Percentiles rank a stretch among this genome's conserved stretches.
These are phyloP conservation scores for Dinomys branickii DNA, from an alignment of 2,113 vertebrate species.

Conservation along the genomic window DNA sequence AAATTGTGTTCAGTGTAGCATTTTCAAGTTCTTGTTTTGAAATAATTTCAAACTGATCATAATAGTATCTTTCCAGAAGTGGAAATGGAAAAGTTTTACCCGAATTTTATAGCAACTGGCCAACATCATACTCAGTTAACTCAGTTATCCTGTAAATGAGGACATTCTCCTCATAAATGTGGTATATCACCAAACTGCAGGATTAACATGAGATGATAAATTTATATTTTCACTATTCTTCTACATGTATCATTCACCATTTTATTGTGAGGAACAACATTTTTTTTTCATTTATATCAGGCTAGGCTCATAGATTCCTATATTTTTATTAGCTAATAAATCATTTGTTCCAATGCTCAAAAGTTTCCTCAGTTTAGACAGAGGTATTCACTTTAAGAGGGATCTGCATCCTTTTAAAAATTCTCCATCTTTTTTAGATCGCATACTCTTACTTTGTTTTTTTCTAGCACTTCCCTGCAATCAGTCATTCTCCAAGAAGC, in stretches of 20 bases:
- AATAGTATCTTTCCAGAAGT: background rate
- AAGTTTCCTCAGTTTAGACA: background rate
- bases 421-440: background rate
- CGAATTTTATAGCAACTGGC: background rate
- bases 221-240: background rate
- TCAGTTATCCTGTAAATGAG: background rate
- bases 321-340: background rate
- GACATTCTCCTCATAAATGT: background rate
- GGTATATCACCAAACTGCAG: background rate
- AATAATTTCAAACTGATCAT: background rate
- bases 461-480: background rate
- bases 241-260: background rate
- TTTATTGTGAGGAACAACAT: too few species aligned
- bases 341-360: slow-evolving; percentile 4
- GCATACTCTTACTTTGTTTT: background rate
- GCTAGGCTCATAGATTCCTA: background rate
- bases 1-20: background rate
- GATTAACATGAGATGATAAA: background rate
- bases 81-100: background rate
- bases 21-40: slow-evolving; percentile 15
- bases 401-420: background rate
- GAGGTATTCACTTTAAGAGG: background rate
- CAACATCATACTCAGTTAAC: background rate
- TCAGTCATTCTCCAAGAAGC: background rate
- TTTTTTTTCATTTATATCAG: background rate